Evolutionary conservation across 2,113 vertebrate genomes (phyloP).

Genomic region (Spea bombifrons): DNA sequence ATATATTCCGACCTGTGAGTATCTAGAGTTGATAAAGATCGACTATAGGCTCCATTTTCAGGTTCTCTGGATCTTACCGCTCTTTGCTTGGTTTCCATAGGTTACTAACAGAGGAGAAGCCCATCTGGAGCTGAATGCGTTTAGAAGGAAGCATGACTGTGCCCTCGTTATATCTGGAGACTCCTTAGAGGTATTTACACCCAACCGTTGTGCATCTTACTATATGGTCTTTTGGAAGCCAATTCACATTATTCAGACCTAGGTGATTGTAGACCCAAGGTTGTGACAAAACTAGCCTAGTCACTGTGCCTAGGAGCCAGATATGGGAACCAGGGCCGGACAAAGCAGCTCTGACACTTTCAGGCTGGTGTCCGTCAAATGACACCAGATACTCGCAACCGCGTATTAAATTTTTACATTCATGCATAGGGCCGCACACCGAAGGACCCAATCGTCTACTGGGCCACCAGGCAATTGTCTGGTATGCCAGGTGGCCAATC

Average conservation of each 20-base stretch:
- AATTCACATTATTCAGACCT: too few species aligned
- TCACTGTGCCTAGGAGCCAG: neutral
- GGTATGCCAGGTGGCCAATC: too few species aligned
- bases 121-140: conserved; percentile 92
- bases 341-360: too few species aligned
- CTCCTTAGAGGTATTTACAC: conserved; percentile 80
- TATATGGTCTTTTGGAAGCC: neutral
- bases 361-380: too few species aligned
- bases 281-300: neutral
- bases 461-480: too few species aligned
- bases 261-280: too few species aligned
- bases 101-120: conserved; percentile 94
- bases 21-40: neutral
- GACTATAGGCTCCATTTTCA: too few species aligned
- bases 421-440: too few species aligned
- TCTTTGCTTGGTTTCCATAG: conserved; percentile 56
- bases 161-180: conserved; percentile 94
- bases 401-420: too few species aligned
- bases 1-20: conserved; percentile 87
- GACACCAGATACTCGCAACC: too few species aligned
- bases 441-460: too few species aligned
- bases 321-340: neutral
- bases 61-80: neutral
- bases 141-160: conserved; percentile 93
- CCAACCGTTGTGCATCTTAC: neutral